Evolutionary conservation across 2,113 vertebrate genomes (phyloP).

Genomic region (Merops nubicus): DNA sequence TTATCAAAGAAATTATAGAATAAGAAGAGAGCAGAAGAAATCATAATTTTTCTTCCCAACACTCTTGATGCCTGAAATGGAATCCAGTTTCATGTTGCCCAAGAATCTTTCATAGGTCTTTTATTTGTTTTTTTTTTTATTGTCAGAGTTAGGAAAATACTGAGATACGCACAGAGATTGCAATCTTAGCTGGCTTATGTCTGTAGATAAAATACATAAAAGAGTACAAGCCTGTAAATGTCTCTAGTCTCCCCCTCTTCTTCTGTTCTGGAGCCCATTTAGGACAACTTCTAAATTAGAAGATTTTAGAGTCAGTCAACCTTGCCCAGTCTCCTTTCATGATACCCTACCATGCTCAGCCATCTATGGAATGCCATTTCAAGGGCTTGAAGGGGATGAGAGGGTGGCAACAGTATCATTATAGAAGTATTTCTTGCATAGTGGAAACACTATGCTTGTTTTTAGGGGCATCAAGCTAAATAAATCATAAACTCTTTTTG

Average conservation of each 20-base stretch:
- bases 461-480: not conserved
- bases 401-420: not conserved
- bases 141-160: not conserved
- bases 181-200: not conserved
- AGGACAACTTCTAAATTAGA: not conserved
- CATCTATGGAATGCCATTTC: not conserved
- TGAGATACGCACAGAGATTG: not conserved
- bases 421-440: not conserved
- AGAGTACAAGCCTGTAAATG: not conserved
- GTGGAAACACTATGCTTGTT: not conserved
- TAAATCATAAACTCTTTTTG: not conserved
- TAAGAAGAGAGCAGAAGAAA: not conserved
- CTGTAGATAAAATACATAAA: not conserved
- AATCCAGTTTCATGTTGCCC: not conserved
- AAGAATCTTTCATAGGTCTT: not conserved
- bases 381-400: fast-evolving
- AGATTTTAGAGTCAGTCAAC: not conserved
- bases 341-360: not conserved
- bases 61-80: not conserved
- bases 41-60: not conserved
- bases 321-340: not conserved
- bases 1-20: not conserved
- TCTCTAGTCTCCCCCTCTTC: not conserved
- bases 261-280: not conserved
- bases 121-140: too few relatives aligned